Evolutionary conservation across 2,888 invertebrate species (phyloP), one percentile per base, ranked within the genome.

Genomic region (Oligia latruncula): DNA sequence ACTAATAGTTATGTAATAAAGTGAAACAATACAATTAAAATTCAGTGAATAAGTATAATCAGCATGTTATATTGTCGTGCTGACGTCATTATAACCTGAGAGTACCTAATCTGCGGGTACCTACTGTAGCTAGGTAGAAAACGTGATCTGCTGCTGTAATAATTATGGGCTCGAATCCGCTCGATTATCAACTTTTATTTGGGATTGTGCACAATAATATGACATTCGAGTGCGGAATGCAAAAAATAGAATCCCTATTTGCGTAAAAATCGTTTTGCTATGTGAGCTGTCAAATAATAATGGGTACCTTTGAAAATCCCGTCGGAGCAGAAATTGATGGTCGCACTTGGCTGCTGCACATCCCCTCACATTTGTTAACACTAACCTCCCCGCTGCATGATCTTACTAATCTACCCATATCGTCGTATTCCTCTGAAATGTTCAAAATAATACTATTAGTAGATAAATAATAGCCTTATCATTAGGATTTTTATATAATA

Each of bases 321-420:
- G 98, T 98, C 8, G 98, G 98, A 29, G 99, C 98, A 80, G 98
- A 98, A 60, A 99, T 98, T 73, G 99, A 99, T 3, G 99, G 99
- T 91, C 99, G 98, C 71, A 99, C 99, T 96, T 99, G 99, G 86
- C 99, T 99, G 88, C 97, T 98, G 93, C 99, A 99, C 86, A 98
- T 98, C 46, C 99, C 99, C 94, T 99, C 99, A 92, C 99, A 99
- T 97, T 99, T 99, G 92, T 98, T 99, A 0, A 99, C 99, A 23
- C 97, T 98, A 67, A 99, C 97, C 95, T 99, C 99, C 0, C 98
- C 99, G 92, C 98, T 99, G 93, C 99, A 99, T 23, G 98, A 98
- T 91, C 99, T 97, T 90, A 98, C 97, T 90, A 99, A 96, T 88
- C 98, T 97, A n/a, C 99, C 99, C 90, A 98, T 96, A 87, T 99